Percentiles rank a stretch among this genome's conserved stretches.
Evolutionary conservation across 2,888 invertebrate genomes (phyloP).

Genomic region (Stenoptilia bipunctidactyla): DNA sequence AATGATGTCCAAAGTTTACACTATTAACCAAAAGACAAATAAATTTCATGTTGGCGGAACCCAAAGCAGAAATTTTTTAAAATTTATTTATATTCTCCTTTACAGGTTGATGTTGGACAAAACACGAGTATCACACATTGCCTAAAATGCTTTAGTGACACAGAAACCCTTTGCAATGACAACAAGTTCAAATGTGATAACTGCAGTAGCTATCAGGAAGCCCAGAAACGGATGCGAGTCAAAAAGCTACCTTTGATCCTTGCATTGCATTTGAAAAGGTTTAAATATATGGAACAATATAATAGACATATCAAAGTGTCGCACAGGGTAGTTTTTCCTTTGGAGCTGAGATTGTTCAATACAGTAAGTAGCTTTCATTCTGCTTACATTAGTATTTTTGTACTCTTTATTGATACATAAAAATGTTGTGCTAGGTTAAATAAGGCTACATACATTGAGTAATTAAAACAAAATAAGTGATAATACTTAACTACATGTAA

Average conservation of each 20-base stretch:
- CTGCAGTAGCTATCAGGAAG: constrained; percentile 99
- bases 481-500: no score
- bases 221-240: constrained; percentile 98
- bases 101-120: constrained; percentile 98
- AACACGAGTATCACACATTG: constrained; percentile 99
- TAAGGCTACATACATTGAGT: no score
- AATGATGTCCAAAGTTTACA: no score
- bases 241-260: constrained; percentile 98
- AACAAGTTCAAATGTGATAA: constrained; percentile 99
- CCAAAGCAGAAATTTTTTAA: no score
- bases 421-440: no score
- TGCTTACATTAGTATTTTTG: no score
- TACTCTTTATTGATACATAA: no score
- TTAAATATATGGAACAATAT: constrained; percentile 98
- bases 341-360: constrained; percentile 97
- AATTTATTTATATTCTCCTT: constrained; percentile 10
- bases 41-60: no score
- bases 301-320: constrained; percentile 99
- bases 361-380: constrained; percentile 81
- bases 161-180: constrained; percentile 98
- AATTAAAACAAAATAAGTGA: no score
- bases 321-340: constrained; percentile 97
- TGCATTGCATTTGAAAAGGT: constrained; percentile 96
- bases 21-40: no score
- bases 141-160: constrained; percentile 96